A percentile compares a stretch with the other conserved stretches of the same genome.
phyloP scores from a whole-genome alignment of 2,797 vertebrate species.

The Choloepus didactylus region DNA sequence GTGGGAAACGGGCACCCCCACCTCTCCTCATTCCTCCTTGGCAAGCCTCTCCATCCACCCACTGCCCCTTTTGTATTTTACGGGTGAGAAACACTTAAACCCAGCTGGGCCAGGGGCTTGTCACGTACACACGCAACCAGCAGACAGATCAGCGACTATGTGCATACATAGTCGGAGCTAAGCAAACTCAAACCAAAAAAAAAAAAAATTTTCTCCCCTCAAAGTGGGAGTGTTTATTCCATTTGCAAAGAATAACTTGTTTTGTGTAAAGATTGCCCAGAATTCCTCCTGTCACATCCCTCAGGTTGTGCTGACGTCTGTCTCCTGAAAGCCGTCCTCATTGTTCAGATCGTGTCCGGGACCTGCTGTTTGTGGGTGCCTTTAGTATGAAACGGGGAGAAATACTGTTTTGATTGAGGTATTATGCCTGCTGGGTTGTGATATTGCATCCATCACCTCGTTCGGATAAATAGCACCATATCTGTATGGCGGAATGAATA shows the following conservation, averaged over 20 bases:
- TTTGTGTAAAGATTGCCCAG: background rate
- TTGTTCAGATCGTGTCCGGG: background rate
- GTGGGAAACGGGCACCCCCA: no score
- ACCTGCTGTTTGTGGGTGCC: background rate
- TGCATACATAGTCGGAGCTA: background rate
- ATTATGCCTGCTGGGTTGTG: background rate
- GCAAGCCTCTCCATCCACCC: background rate
- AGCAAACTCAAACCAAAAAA: background rate
- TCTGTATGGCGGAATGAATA: background rate
- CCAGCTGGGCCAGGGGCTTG: background rate
- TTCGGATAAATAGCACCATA: background rate
- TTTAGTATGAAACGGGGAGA: background rate
- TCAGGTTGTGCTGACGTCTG: rapidly evolving
- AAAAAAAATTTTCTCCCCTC: background rate
- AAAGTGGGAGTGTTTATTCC: background rate
- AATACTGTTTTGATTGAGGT: background rate
- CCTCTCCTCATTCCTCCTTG: background rate
- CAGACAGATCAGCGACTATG: no score
- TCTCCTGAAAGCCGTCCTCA: rapidly evolving
- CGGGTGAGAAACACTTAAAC: background rate
- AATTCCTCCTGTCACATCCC: background rate
- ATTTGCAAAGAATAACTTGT: background rate
- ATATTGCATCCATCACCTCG: background rate
- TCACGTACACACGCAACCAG: no score
- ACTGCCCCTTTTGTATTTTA: background rate